Evolutionary conservation across 2,113 vertebrate genomes (phyloP).

Genomic region (Hemicordylus capensis): DNA sequence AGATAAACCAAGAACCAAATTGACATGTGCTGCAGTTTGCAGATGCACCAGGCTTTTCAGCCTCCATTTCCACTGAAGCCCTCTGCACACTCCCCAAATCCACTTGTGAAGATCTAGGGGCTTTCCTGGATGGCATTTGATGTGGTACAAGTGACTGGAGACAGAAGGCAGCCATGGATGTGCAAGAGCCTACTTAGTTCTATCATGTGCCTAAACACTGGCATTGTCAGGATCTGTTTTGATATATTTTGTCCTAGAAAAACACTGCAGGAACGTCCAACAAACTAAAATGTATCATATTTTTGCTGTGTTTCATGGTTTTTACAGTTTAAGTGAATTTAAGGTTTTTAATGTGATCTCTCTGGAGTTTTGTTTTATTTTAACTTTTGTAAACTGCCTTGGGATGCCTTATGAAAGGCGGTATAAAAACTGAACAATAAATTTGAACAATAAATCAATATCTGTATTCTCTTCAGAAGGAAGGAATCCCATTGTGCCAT

Average conservation of each 20-base stretch:
- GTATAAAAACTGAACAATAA: too few relatives aligned
- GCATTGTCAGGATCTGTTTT: neutral
- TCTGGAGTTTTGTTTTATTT: too few relatives aligned
- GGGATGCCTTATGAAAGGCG: too few relatives aligned
- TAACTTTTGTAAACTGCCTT: too few relatives aligned
- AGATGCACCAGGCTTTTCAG: neutral
- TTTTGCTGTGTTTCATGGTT: too few relatives aligned
- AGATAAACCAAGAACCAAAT: neutral
- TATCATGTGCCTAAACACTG: neutral
- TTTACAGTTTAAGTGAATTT: too few relatives aligned
- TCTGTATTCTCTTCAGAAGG: too few relatives aligned
- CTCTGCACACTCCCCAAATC: neutral
- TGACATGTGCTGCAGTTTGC: too few relatives aligned
- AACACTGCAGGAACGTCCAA: neutral
- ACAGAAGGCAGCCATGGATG: neutral
- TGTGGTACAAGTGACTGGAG: neutral
- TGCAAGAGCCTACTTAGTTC: neutral
- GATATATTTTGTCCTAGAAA: neutral
- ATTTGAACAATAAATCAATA: too few relatives aligned
- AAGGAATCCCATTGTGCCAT: neutral
- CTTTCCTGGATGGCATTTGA: neutral
- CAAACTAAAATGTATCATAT: neutral
- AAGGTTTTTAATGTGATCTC: too few relatives aligned
- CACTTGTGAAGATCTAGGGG: neutral
- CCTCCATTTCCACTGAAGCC: neutral